Evolutionary conservation across 2,888 invertebrate species (phyloP), one percentile per base, ranked within the genome.

Genomic region (Eupsilia transversa): DNA sequence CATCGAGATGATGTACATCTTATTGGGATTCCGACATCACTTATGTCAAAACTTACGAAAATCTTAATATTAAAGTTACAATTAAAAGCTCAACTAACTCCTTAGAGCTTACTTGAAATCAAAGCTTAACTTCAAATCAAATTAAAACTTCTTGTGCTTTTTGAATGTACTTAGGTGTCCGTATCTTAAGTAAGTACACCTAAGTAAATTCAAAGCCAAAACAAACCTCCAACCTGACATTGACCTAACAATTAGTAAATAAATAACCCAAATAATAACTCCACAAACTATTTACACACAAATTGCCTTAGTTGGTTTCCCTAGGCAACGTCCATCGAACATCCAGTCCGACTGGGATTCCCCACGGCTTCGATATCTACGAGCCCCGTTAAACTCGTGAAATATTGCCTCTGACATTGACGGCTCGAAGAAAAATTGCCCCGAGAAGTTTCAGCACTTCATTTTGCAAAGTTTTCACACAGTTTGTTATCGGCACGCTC

Each of bases 381-480:
- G 81, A 75, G 77, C 75, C 79, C 77, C 81, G 85, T 77, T 81
- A 89, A 92, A 93, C 88, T 92, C 91, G 89, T 93, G 93, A 94
- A 91, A 92, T 93, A 94, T 95, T 93, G 92, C 92, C 89, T 87
- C 91, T 91, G 93, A 94, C 93, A 92, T 92, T 94, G 94, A 94
- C 90, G 92, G 86, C 82, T 81, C 78, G 88, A 90, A 93, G 94
- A 94, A 94, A 95, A 94, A 94, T 94, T 93, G 91, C 92, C 90
- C 86, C 76, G 81, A 84, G 86, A 89, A 93, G 87, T 93, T 93
- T 89, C 87, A 87, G 78, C 87, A 85, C 86, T 88, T 90, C 87
- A 91, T 89, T 92, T 90, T 86, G 86, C 77, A 88, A 89, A 86
- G 87, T 87, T 87, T 75, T 85, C 83, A 75, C 87, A 83, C 85